Base-by-base conservation (phyloP, 2,797 vertebrate genomes). In the Eulemur coronatus region DNA sequence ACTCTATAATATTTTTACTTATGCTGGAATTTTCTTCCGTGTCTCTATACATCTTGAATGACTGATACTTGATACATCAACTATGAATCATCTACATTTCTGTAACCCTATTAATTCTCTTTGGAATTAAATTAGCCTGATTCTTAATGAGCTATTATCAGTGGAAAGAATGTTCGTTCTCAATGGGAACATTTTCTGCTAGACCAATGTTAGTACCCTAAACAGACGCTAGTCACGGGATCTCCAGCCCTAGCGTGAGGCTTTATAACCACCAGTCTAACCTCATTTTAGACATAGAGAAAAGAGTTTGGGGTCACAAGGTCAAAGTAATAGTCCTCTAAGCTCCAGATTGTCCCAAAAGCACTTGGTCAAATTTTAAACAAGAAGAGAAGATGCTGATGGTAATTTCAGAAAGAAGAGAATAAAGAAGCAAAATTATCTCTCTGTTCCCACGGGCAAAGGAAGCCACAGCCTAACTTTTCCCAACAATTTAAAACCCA, bases 401-500 rank as follows among this genome's bases (percentile, higher is more conserved):
- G 94, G 75, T 20, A 90, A 91, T 52, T 89, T 92, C 70, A 75
- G 91, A 90, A 90, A 91, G 91, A 94, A 61, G 35, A 10, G 28
- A 65, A 59, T 55, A 65, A 59, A 61, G 57, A 92, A 84, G 80
- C 22, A 67, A 88, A 96, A 87, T 72, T 65, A 41, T 86, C 80
- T 96, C 30, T 97, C 46, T 92, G 70, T 95, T 96, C 86, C 94
- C 95, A 97, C 1, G 7, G 91, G 46, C 70, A 72, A 84, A 93
- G 86, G 82, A 95, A 96, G 84, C 91, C 96, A 75, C 95, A 96
- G 67, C 18, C 33, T 90, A 85, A 87, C 43, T 91, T 86, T 94
- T 63, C 94, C 95, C 87, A 90, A 85, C 80, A 96, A 95, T 78
- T 95, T 87, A 57, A 96, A 98, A 92, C n/a, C 94, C 97, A 81